phyloP scores from a whole-genome alignment of 2,888 invertebrate genomes.

The Pediacus dermestoides region DNA sequence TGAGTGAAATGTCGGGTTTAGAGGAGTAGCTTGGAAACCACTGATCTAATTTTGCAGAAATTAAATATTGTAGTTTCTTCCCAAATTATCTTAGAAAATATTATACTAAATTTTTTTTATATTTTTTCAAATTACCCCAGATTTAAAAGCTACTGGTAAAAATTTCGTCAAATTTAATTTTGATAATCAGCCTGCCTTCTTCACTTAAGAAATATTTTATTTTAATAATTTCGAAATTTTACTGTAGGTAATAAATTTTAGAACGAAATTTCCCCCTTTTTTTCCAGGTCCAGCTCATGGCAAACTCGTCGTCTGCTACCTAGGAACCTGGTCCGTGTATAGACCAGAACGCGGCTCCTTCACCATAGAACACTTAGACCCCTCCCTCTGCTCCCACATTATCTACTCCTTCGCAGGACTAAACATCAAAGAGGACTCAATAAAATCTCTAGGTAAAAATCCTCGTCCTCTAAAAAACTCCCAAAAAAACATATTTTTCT shows the following conservation, averaged over 20 bases:
- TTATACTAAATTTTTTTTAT: no score
- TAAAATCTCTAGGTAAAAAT: constrained; percentile 64
- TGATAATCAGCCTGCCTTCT: constrained; percentile 1
- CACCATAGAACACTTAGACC: constrained; percentile 64
- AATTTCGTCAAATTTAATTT: constrained; percentile 29
- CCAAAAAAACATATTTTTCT: constrained; percentile 14
- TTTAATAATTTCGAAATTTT: no score
- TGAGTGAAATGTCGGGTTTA: no score
- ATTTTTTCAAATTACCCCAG: no score
- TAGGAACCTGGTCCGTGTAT: constrained; percentile 77
- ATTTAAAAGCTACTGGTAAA: neutral
- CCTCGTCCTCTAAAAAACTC: neutral
- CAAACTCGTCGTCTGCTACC: constrained; percentile 75
- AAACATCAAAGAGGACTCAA: constrained; percentile 61
- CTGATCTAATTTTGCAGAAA: no score
- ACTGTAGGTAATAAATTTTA: constrained; percentile 1
- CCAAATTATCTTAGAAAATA: no score
- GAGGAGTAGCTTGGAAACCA: no score
- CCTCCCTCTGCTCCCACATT: constrained; percentile 73
- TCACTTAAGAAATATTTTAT: constrained; percentile 4
- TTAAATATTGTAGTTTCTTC: no score
- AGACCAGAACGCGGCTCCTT: constrained; percentile 64
- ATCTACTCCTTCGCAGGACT: constrained; percentile 83
- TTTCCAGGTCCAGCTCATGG: constrained; percentile 63
- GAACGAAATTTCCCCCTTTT: neutral